Evolutionary conservation across 2,797 vertebrate species (phyloP).

Genomic region (Tokudaia muenninki): DNA sequence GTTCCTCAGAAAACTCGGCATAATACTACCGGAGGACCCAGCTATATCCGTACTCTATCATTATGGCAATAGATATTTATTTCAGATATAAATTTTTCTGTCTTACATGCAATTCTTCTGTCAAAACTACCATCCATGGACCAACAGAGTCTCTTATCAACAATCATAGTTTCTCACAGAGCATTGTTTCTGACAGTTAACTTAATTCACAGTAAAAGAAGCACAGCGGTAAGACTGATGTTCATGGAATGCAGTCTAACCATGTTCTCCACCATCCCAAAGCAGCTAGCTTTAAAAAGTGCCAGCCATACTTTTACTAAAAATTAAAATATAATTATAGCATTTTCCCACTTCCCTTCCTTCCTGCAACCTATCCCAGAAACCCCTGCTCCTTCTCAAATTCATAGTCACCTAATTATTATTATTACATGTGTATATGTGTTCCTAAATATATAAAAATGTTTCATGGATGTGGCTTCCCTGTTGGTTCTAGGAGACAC

Average conservation of each 20-base stretch:
- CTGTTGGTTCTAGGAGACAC: background rate
- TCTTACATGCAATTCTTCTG: background rate
- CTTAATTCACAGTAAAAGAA: background rate
- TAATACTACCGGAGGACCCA: no score
- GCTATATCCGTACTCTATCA: no score
- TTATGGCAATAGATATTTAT: background rate
- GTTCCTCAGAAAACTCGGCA: no score
- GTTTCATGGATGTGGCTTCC: background rate
- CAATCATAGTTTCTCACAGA: background rate
- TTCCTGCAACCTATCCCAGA: background rate
- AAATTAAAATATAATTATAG: background rate
- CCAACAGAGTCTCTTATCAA: background rate
- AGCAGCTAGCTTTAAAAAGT: background rate
- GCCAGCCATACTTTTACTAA: background rate
- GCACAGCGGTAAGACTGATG: background rate
- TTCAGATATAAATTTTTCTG: background rate
- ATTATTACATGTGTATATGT: background rate
- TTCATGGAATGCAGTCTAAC: background rate
- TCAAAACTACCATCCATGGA: background rate
- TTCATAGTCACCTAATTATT: background rate
- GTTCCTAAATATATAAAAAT: background rate
- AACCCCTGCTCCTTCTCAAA: background rate
- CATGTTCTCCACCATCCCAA: background rate
- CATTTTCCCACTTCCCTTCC: background rate
- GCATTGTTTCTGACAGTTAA: background rate